Evolutionary conservation across 2,888 invertebrate genomes (phyloP).

Genomic region (Taenaris catops): DNA sequence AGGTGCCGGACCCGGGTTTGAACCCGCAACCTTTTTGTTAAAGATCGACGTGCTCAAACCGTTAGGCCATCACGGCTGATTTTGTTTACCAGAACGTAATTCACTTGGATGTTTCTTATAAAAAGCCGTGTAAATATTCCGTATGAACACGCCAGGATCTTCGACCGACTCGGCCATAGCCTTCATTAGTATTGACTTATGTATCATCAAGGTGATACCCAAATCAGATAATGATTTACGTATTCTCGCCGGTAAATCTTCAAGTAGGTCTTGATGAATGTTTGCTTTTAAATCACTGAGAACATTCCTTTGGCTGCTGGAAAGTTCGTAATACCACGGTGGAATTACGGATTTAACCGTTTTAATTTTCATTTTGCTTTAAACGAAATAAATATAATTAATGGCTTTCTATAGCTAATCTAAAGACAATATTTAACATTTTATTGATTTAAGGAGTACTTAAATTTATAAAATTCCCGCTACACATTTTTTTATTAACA

Average conservation of each 20-base stretch:
- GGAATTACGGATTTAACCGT: slow-evolving; percentile 47
- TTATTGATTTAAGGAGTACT: no score
- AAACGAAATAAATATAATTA: no score
- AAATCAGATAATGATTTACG: slow-evolving; percentile 46
- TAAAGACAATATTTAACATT: no score
- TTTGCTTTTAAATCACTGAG: slow-evolving; percentile 38
- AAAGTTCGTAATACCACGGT: slow-evolving; percentile 57
- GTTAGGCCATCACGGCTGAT: no score
- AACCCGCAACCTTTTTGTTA: no score
- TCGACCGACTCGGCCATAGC: slow-evolving; percentile 46
- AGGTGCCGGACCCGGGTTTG: no score
- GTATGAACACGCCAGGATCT: slow-evolving; percentile 66
- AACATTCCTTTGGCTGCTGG: slow-evolving; percentile 45
- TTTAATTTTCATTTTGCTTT: slow-evolving; percentile 39
- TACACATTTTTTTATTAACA: no score
- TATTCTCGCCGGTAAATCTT: slow-evolving; percentile 50
- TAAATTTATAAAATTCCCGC: no score
- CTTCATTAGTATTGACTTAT: slow-evolving; percentile 41
- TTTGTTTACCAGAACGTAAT: slow-evolving; percentile 39
- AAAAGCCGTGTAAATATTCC: slow-evolving; percentile 52
- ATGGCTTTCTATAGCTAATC: no score
- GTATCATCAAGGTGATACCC: slow-evolving; percentile 48
- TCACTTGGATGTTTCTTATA: slow-evolving; percentile 53
- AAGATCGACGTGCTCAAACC: no score
- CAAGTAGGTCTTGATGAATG: slow-evolving; percentile 62